These are phyloP conservation scores for Drosophila kambysellisi DNA, from an alignment of 2,888 invertebrate genomes.

Conservation along the genomic window DNA sequence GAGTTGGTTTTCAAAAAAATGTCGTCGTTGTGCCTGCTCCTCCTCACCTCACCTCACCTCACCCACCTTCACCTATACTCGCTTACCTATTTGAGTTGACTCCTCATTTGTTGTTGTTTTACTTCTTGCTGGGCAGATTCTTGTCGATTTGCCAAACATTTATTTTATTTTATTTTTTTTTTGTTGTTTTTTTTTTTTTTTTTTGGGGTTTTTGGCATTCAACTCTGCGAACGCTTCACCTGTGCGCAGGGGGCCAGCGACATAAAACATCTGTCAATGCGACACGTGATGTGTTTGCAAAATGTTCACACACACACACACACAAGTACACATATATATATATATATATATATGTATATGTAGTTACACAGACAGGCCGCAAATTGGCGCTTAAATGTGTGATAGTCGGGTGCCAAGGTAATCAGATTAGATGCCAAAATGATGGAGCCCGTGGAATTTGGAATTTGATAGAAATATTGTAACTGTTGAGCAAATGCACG, in stretches of 20 bases:
- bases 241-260: constrained; percentile 30
- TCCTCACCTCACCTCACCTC: neutral
- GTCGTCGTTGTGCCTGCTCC: constrained; percentile 26
- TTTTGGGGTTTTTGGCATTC: constrained; percentile 15
- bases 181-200: constrained; percentile 10
- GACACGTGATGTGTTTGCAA: constrained; percentile 61
- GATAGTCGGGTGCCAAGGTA: constrained; percentile 62
- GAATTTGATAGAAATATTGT: constrained; percentile 19
- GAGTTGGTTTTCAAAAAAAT: constrained; percentile 58
- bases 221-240: constrained; percentile 29
- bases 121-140: constrained; percentile 27
- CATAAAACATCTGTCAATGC: constrained; percentile 61
- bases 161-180: constrained; percentile 5
- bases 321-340: neutral
- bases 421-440: constrained; percentile 58
- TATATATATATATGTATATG: neutral
- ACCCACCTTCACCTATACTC: constrained; percentile 1
- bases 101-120: neutral
- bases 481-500: neutral
- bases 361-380: constrained; percentile 8
- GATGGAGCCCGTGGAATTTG: constrained; percentile 35
- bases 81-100: constrained; percentile 20
- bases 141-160: constrained; percentile 58
- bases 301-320: constrained; percentile 32
- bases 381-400: constrained; percentile 58